phyloP scores from a whole-genome alignment of 2,888 invertebrate species.

The Autographa gamma region DNA sequence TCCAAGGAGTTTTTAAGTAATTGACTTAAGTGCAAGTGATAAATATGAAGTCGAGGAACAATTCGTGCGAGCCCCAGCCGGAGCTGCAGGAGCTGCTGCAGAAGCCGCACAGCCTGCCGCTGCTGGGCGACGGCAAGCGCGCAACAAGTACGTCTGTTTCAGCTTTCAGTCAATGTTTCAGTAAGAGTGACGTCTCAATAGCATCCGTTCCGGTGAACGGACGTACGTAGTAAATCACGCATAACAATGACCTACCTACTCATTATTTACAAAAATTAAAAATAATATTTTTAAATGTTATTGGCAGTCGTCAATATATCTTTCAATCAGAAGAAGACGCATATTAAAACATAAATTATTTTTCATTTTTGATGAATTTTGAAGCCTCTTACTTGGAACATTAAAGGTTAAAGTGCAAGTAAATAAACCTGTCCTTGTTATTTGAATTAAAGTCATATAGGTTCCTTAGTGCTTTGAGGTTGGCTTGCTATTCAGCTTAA shows the following conservation, averaged over 20 bases:
- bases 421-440: conserved; percentile 52
- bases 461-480: conserved; percentile 47
- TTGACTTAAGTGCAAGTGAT: conserved; percentile 66
- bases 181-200: conserved; percentile 73
- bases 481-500: conserved; percentile 33
- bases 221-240: conserved; percentile 69
- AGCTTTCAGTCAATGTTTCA: conserved; percentile 65
- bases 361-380: conserved; percentile 17
- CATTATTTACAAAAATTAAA: conserved; percentile 65
- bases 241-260: conserved; percentile 64
- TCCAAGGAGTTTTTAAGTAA: conserved; percentile 55
- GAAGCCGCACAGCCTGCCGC: conserved; percentile 73
- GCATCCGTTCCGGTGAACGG: conserved; percentile 77
- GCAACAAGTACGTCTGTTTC: conserved; percentile 79
- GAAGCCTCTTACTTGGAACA: conserved; percentile 25
- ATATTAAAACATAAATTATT: conserved; percentile 17
- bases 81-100: conserved; percentile 84
- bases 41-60: conserved; percentile 76
- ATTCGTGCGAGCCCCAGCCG: conserved; percentile 69
- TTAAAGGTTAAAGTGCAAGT: conserved; percentile 43
- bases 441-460: conserved; percentile 55
- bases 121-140: conserved; percentile 70
- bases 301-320: conserved; percentile 46
- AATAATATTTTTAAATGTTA: conserved; percentile 55
- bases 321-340: conserved; percentile 42